These are phyloP conservation scores for Eurytemora carolleeae DNA, from an alignment of 1,140 invertebrate genomes.

Conservation along the genomic window DNA sequence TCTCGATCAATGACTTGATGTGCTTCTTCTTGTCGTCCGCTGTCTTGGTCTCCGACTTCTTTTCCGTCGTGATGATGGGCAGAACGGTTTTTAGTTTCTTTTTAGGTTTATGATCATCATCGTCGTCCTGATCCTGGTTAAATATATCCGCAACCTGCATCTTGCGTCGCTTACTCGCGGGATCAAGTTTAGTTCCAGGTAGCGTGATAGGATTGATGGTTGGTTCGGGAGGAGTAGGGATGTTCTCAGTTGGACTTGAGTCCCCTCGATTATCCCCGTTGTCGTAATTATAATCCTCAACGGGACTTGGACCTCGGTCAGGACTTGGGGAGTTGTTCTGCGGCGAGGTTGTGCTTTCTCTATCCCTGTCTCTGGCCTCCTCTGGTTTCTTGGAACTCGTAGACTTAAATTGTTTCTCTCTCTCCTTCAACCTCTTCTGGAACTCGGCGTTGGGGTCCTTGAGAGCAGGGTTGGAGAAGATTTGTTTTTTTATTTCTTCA, in stretches of 20 bases:
- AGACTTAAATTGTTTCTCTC: not conserved
- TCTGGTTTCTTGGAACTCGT: not conserved
- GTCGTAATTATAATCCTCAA: not conserved
- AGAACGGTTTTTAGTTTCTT: not conserved
- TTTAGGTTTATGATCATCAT: slow-evolving; percentile 39
- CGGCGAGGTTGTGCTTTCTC: not conserved
- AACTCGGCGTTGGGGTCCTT: slow-evolving; percentile 64
- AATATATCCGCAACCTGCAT: slow-evolving; percentile 61
- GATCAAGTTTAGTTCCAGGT: not conserved
- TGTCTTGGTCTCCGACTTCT: slow-evolving; percentile 33
- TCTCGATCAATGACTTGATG: slow-evolving; percentile 91
- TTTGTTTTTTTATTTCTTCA: slow-evolving; percentile 59
- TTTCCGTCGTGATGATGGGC: not conserved
- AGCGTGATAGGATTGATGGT: not conserved
- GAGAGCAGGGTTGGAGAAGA: slow-evolving; percentile 32
- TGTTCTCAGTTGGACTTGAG: not conserved
- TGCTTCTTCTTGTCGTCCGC: slow-evolving; percentile 87
- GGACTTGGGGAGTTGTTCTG: not conserved
- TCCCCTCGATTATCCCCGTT: not conserved
- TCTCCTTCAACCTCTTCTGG: slow-evolving; percentile 30
- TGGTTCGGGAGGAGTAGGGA: not conserved
- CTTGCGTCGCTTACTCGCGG: slow-evolving; percentile 25
- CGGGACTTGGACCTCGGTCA: not conserved
- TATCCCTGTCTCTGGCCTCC: not conserved
- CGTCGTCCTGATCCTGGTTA: slow-evolving; percentile 70